Evolutionary conservation across 2,888 invertebrate genomes (phyloP).

Genomic region (Drosophila kanekoi): DNA sequence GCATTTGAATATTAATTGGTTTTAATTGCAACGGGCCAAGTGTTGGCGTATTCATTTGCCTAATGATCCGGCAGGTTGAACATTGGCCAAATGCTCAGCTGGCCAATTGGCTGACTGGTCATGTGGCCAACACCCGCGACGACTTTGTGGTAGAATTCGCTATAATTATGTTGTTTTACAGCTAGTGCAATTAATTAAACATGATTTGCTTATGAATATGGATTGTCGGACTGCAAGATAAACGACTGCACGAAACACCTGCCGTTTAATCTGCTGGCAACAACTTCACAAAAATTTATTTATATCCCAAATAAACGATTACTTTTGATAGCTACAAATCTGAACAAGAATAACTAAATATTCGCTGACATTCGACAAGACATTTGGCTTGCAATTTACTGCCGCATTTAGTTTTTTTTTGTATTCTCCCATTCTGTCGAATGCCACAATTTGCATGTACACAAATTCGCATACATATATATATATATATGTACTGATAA

Average conservation of each 20-base stretch:
- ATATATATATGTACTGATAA: constrained; percentile 29
- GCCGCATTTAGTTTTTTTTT: constrained; percentile 45
- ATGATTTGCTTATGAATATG: constrained; percentile 67
- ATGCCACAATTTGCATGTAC: constrained; percentile 50
- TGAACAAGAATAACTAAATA: constrained; percentile 56
- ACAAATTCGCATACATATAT: constrained; percentile 7
- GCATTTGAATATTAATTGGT: constrained; percentile 67
- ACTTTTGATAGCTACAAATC: constrained; percentile 13
- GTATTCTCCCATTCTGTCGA: constrained; percentile 28
- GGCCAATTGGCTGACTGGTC: constrained; percentile 24
- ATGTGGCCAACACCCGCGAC: constrained; percentile 40
- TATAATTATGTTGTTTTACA: constrained; percentile 78
- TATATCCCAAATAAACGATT: constrained; percentile 16
- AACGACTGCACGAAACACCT: constrained; percentile 37
- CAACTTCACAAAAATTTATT: background rate
- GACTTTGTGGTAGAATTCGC: constrained; percentile 41
- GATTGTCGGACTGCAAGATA: constrained; percentile 27
- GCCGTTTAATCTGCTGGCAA: background rate
- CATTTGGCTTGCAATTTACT: constrained; percentile 51
- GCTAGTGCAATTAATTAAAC: constrained; percentile 72
- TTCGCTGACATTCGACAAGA: constrained; percentile 35
- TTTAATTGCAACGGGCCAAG: constrained; percentile 55
- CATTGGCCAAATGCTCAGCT: constrained; percentile 19
- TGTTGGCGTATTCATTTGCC: constrained; percentile 63
- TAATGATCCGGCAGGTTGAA: constrained; percentile 59